These are phyloP conservation scores for Pogonocichla stellata DNA, from an alignment of 2,113 vertebrate genomes.

Conservation along the genomic window DNA sequence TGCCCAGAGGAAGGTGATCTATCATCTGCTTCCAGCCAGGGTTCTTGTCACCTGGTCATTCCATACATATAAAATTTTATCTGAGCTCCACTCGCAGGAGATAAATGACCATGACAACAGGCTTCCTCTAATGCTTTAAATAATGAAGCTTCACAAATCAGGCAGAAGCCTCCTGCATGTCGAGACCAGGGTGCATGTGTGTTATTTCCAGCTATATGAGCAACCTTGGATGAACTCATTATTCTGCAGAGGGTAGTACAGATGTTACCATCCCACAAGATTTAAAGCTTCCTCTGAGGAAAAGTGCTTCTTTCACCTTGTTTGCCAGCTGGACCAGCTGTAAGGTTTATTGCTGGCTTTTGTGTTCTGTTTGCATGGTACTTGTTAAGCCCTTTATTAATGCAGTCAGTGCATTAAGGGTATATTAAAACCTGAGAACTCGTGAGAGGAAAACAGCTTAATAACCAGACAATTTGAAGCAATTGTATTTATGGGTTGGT, in stretches of 20 bases:
- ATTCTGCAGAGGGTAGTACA: conserved; percentile 4
- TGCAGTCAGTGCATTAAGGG: neutral
- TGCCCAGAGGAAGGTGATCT: conserved; percentile 4
- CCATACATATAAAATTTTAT: neutral
- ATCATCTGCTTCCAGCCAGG: neutral
- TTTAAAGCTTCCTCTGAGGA: conserved; percentile 26
- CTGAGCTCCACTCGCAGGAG: neutral
- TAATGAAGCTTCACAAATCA: conserved; percentile 41
- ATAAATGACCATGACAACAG: conserved; percentile 23
- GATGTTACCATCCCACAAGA: conserved; percentile 1
- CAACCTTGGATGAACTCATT: conserved; percentile 58
- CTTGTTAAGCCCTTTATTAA: conserved; percentile 17
- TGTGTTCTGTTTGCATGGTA: neutral
- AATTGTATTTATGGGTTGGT: neutral
- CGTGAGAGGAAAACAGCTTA: neutral
- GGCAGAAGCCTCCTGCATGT: neutral
- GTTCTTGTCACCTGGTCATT: neutral
- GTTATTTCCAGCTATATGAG: neutral
- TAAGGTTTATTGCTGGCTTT: conserved; percentile 51
- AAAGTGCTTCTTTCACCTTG: conserved; percentile 29
- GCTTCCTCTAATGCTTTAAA: neutral
- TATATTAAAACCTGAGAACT: conserved; percentile 9
- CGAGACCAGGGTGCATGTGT: neutral
- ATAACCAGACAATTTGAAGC: neutral
- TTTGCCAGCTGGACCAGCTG: neutral